Evolutionary conservation across 2,888 invertebrate species (phyloP), one percentile per base, ranked within the genome.

Genomic region (Cartodere bifasciata): DNA sequence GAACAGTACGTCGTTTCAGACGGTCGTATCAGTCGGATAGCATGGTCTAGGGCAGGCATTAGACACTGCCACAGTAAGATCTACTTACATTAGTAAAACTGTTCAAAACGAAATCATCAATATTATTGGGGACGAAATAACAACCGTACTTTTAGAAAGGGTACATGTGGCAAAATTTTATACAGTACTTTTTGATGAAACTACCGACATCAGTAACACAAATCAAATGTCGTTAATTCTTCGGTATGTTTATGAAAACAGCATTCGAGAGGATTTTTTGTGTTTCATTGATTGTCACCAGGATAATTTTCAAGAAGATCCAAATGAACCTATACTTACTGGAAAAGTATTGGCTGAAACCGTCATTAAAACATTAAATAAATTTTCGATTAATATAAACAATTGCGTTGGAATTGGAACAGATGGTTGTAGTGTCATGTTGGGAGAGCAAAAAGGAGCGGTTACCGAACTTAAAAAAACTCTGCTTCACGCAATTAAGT

Each of bases 101-200:
- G 41, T 32, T 13, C 45, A 48, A 40, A 52, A 49, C 33, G 36
- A 45, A 31, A 15, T 49, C 4, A 50, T 50, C 25, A n/a, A n/a
- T n/a, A n/a, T n/a, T n/a, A n/a, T n/a, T n/a, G n/a, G n/a, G n/a
- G n/a, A n/a, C n/a, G n/a, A n/a, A n/a, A n/a, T n/a, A n/a, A n/a
- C n/a, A n/a, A n/a, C n/a, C n/a, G n/a, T n/a, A n/a, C n/a, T n/a
- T n/a, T n/a, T n/a, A n/a, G n/a, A n/a, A n/a, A n/a, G n/a, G n/a
- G n/a, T n/a, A n/a, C n/a, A n/a, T n/a, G n/a, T n/a, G n/a, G n/a
- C n/a, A n/a, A n/a, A n/a, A n/a, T n/a, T n/a, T n/a, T n/a, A n/a
- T n/a, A n/a, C n/a, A n/a, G n/a, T n/a, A n/a, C n/a, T n/a, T n/a
- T n/a, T n/a, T n/a, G n/a, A n/a, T n/a, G n/a, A 49, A 35, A 50